Evolutionary conservation across 2,888 invertebrate genomes (phyloP).

Genomic region (Conus canariensis): DNA sequence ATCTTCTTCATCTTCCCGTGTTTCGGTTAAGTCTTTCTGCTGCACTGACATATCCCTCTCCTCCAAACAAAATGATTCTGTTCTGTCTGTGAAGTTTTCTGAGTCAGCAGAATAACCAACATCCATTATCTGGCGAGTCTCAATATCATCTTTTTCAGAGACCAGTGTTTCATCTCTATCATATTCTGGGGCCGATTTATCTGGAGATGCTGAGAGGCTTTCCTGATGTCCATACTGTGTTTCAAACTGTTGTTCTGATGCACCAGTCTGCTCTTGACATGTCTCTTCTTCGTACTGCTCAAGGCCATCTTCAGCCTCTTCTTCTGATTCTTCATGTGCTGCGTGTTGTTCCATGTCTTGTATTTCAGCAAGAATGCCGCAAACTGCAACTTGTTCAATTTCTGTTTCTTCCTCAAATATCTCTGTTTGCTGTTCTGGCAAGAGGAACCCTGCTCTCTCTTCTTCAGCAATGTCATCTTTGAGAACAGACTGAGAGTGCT

Average conservation of each 20-base stretch:
- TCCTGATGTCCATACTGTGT: not conserved
- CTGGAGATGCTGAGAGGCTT: not conserved
- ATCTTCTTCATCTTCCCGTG: not conserved
- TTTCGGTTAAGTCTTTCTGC: slow-evolving; percentile 16
- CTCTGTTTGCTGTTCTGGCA: not conserved
- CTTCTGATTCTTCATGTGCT: slow-evolving; percentile 56
- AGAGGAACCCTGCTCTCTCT: not conserved
- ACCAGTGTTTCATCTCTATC: not conserved
- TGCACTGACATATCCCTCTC: not conserved
- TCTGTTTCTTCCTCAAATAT: slow-evolving; percentile 38
- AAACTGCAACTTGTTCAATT: slow-evolving; percentile 19
- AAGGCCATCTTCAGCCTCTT: slow-evolving; percentile 60
- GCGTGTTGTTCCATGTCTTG: slow-evolving; percentile 46
- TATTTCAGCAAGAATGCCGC: slow-evolving; percentile 49
- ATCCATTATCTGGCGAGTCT: no score
- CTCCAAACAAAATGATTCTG: slow-evolving; percentile 23
- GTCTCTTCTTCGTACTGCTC: slow-evolving; percentile 40
- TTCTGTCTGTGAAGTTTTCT: slow-evolving; percentile 30
- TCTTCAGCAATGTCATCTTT: slow-evolving; percentile 26
- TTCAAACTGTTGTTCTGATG: not conserved
- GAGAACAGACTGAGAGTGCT: not conserved
- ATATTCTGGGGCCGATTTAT: not conserved
- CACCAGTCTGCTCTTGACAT: not conserved
- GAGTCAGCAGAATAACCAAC: not conserved
- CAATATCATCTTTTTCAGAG: no score